Evolutionary conservation across 2,797 vertebrate genomes (phyloP), one percentile per base, ranked within the genome.

Genomic region (Coregonus suidteri): DNA sequence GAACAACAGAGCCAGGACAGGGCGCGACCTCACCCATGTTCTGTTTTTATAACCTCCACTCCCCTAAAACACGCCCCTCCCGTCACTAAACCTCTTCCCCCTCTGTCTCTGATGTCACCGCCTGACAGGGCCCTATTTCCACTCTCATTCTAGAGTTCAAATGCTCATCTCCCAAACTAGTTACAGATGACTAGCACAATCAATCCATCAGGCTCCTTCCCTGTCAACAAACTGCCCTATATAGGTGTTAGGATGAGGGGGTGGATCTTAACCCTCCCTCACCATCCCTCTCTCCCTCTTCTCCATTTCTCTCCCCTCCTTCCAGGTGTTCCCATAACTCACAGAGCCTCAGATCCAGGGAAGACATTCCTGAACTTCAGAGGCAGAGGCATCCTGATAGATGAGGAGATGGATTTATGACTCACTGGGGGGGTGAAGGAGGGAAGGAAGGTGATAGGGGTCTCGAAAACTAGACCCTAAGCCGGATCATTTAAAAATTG

Each of bases 261-360:
- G 37, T 34, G 25, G 64, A 74, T 41, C 4, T 34, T 7, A n/a
- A 11, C 75, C 25, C 30, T 34, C 15, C 16, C 35, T 68, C n/a
- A 25, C n/a, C 18, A 78, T 71, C 75, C 20, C 71, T n/a, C 56
- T 54, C 16, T 54, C 56, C 41, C 41, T 31, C 20, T 9, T 68
- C 20, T 20, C 54, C 35, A n/a, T 59, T 3, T 30, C 56, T 25
- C 34, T 37, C 37, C 31, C 52, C 82, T 25, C 79, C 76, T 83
- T 84, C 91, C 92, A 93, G 92, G 91, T 93, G 91, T 81, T 89
- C 88, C 84, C 82, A 93, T 93, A 93, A 93, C 85, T 93, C 91
- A 92, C 76, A 15, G 51, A 77, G 86, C 81, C 87, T 90, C 86
- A 91, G 88, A 92, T 91, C 90, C 88, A 84, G 84, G 15, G 75